Conservation (phyloP, 2,888 invertebrate genomes). For the Leistus spinibarbis region DNA sequence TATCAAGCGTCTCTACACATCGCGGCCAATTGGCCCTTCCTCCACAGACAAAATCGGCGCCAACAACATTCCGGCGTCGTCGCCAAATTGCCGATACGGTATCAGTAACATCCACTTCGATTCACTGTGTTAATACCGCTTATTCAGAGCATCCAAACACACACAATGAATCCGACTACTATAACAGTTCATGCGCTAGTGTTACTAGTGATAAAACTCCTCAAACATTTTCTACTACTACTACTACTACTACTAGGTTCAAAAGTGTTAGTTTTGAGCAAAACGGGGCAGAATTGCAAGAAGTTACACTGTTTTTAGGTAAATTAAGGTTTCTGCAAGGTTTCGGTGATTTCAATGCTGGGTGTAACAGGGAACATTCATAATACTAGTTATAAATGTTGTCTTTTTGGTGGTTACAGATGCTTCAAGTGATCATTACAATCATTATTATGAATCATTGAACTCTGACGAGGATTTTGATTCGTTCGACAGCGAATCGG, state of each 20-base stretch:
- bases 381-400: background rate
- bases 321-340: constrained; percentile 12
- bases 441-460: constrained; percentile 72
- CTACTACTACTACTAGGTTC: background rate
- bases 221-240: no score
- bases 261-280: constrained; percentile 45
- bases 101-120: constrained; percentile 64
- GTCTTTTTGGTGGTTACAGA: constrained; percentile 55
- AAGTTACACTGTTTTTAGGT: constrained; percentile 55
- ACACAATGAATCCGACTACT: background rate
- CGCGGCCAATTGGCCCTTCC: background rate
- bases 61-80: constrained; percentile 60
- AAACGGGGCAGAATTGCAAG: constrained; percentile 52
- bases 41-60: constrained; percentile 54
- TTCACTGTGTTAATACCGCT: constrained; percentile 34
- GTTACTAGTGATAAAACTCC: constrained; percentile 1
- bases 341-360: background rate
- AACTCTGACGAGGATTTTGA: constrained; percentile 68
- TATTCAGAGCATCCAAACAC: background rate
- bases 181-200: constrained; percentile 9
- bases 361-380: background rate
- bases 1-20: background rate
- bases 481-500: constrained; percentile 74
- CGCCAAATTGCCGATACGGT: constrained; percentile 68
- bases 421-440: constrained; percentile 67